Evolutionary conservation across 2,113 vertebrate species (phyloP), one percentile per base, ranked within the genome.

Genomic region (Pangasianodon hypophthalmus): DNA sequence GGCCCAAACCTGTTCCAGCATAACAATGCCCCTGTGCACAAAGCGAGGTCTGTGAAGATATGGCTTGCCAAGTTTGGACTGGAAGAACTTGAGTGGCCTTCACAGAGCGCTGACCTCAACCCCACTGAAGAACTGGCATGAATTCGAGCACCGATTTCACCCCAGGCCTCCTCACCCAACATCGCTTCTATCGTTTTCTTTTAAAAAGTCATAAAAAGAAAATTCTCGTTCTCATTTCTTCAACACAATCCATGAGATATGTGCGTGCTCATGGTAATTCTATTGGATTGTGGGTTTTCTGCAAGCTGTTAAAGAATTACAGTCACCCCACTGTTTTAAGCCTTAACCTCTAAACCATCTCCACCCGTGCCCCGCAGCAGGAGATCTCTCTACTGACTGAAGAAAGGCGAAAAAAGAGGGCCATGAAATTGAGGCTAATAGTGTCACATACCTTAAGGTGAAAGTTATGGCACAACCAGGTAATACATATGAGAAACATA

Each of bases 221-320:
- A 54, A 32, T 80, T 29, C 26, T 80, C 29, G 1, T 54, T 54
- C 29, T 14, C 6, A 50, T 80, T 48, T 48, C 50, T 6, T 54
- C 8, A n/a, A 54, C 10, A 13, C 44, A 52, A 69, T 52, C 44
- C 62, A 86, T 69, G 62, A 69, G 62, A 67, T 80, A n/a, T 37
- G 67, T 24, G 16, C 37, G 56, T 41, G 10, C 84, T 52, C 77
- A 37, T 69, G 11, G 79, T 54, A 73, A 73, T 44, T n/a, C 50
- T 13, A 46, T 26, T 48, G 48, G 37, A 52, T 26, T 50, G 85
- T 84, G 7, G 13, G 41, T 87, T 85, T 85, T 48, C 54, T 88
- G 54, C 71, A 90, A 88, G 84, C 71, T 88, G 82, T 62, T 85
- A 56, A 26, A 71, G 37, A 85, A 86, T 89, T 88, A 88, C 41